phyloP scores from a whole-genome alignment of 2,888 invertebrate genomes.

The Sympetrum striolatum region DNA sequence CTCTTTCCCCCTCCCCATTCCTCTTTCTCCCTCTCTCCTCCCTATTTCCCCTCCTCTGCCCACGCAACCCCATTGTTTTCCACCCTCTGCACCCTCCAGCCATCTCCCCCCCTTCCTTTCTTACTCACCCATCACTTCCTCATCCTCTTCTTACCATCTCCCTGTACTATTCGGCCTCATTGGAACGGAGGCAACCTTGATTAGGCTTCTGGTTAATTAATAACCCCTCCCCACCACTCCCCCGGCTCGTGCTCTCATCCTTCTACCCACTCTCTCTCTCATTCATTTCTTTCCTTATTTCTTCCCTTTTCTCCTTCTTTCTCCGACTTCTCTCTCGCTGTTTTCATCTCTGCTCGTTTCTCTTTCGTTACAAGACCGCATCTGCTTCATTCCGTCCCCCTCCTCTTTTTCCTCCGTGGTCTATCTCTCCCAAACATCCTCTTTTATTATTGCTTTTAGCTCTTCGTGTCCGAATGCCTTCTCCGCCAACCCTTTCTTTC shows the following conservation, averaged over 20 bases:
- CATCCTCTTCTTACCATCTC: slow-evolving; percentile 2
- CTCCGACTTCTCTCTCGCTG: not conserved
- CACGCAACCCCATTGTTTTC: not conserved
- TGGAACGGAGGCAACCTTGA: slow-evolving; percentile 58
- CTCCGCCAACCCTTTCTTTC: no score
- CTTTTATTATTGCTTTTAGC: not conserved
- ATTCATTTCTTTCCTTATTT: not conserved
- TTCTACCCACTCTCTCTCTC: not conserved
- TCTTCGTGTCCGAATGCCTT: not conserved
- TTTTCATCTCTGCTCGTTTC: not conserved
- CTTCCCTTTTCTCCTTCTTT: not conserved
- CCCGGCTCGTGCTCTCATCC: slow-evolving; percentile 53
- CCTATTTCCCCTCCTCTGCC: not conserved
- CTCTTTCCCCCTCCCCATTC: not conserved
- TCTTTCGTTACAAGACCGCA: not conserved
- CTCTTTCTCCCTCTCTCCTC: no score
- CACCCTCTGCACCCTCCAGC: not conserved
- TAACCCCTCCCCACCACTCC: slow-evolving; percentile 59
- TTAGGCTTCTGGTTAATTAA: slow-evolving; percentile 67
- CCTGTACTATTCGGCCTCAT: slow-evolving; percentile 2
- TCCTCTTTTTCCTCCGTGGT: not conserved
- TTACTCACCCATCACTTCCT: not conserved
- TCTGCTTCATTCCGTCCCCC: not conserved
- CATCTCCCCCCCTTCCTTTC: not conserved
- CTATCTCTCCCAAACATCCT: not conserved